Percentiles rank a stretch among this genome's conserved stretches.
phyloP scores from a whole-genome alignment of 2,888 invertebrate genomes.

The Ophonus ardosiacus region DNA sequence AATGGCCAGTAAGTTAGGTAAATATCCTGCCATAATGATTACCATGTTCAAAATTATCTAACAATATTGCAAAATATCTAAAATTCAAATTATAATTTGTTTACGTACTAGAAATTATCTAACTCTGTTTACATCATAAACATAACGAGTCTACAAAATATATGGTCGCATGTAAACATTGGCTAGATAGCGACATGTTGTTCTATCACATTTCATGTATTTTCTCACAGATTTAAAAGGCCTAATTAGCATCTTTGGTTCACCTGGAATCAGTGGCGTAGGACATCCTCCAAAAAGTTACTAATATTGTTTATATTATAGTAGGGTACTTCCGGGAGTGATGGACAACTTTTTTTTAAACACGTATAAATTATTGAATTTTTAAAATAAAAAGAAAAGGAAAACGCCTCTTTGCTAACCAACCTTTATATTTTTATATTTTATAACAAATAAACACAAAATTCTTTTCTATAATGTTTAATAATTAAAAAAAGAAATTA shows the following conservation, averaged over 20 bases:
- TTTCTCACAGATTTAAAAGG: constrained; percentile 27
- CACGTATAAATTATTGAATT: too few relatives aligned
- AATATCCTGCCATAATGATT: constrained; percentile 33
- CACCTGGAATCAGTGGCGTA: neutral
- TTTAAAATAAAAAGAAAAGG: too few relatives aligned
- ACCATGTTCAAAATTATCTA: constrained; percentile 24
- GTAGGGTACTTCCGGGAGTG: too few relatives aligned
- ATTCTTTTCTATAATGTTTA: too few relatives aligned
- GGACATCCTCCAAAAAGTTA: neutral
- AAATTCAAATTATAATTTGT: constrained; percentile 50
- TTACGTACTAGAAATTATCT: constrained; percentile 47
- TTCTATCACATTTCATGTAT: constrained; percentile 14
- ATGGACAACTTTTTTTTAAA: too few relatives aligned
- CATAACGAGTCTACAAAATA: constrained; percentile 37
- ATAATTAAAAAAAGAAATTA: too few relatives aligned
- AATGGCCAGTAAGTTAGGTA: constrained; percentile 5
- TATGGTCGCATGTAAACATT: neutral
- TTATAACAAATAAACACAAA: too few relatives aligned
- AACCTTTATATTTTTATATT: too few relatives aligned
- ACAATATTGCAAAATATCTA: constrained; percentile 44
- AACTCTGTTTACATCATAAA: constrained; percentile 27
- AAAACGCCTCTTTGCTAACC: too few relatives aligned
- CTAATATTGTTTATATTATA: neutral
- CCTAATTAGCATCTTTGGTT: constrained; percentile 24
- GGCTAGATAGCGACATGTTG: neutral